These are phyloP conservation scores for Leptinotarsa peninsularis DNA, from an alignment of 2,888 invertebrate species.

Conservation along the genomic window DNA sequence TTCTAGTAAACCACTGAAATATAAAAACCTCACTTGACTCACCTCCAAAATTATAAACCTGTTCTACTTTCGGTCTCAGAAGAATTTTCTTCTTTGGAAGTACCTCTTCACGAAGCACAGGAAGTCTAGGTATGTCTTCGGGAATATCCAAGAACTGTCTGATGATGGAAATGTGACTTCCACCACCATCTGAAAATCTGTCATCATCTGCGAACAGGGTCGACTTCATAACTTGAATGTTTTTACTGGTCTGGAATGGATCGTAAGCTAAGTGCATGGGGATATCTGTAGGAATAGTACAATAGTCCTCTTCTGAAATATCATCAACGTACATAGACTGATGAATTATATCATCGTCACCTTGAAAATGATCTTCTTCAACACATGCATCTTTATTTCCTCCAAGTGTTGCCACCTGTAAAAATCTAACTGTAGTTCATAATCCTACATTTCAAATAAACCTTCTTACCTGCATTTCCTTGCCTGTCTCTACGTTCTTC, in stretches of 20 bases:
- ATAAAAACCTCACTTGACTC: slow-evolving; percentile 7
- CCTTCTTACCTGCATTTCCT: slow-evolving; percentile 30
- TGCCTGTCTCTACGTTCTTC: slow-evolving; percentile 25
- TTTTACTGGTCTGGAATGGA: slow-evolving; percentile 46
- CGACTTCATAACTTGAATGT: slow-evolving; percentile 54
- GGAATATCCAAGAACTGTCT: slow-evolving; percentile 52
- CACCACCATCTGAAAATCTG: slow-evolving; percentile 48
- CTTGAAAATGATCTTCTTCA: slow-evolving; percentile 42
- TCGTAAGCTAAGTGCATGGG: slow-evolving; percentile 45
- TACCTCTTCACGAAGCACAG: slow-evolving; percentile 42
- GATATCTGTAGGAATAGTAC: slow-evolving; percentile 41
- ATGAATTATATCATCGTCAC: slow-evolving; percentile 51
- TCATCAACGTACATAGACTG: slow-evolving; percentile 55
- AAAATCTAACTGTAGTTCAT: background rate
- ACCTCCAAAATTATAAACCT: slow-evolving; percentile 51
- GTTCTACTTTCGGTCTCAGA: slow-evolving; percentile 50
- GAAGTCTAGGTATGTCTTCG: slow-evolving; percentile 48
- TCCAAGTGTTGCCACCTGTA: slow-evolving; percentile 37
- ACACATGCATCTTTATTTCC: slow-evolving; percentile 50
- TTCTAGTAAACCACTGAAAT: no score
- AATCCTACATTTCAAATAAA: background rate
- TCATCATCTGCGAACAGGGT: slow-evolving; percentile 54
- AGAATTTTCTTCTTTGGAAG: slow-evolving; percentile 40
- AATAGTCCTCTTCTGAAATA: slow-evolving; percentile 52
- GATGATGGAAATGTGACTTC: slow-evolving; percentile 51